Evolutionary conservation across 2,113 vertebrate genomes (phyloP).

Genomic region (Ictalurus furcatus): DNA sequence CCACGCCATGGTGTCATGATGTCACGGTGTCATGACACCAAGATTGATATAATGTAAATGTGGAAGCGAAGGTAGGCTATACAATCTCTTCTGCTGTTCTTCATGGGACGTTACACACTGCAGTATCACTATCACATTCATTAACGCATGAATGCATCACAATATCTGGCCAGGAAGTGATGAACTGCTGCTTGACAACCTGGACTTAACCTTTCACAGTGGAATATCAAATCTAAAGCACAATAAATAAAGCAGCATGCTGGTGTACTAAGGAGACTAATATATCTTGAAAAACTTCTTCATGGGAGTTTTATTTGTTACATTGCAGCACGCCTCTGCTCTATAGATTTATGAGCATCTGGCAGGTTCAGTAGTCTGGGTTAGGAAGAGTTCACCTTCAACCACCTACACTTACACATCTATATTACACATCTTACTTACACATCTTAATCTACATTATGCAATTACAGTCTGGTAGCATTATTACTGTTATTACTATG

Average conservation of each 20-base stretch:
- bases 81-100: background rate
- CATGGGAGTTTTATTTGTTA: background rate
- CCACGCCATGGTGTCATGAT: background rate
- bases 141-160: background rate
- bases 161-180: background rate
- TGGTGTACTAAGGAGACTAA: background rate
- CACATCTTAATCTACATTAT: background rate
- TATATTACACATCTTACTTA: background rate
- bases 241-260: constrained; percentile 17
- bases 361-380: background rate
- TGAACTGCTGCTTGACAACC: background rate
- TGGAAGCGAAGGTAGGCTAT: background rate
- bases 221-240: constrained; percentile 8
- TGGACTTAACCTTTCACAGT: background rate
- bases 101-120: background rate
- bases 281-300: constrained; percentile 16
- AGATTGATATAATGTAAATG: background rate
- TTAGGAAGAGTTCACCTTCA: background rate
- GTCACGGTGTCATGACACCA: background rate
- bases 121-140: background rate
- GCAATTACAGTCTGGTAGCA: background rate
- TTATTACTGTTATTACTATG: background rate
- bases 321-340: background rate
- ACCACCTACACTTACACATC: background rate
- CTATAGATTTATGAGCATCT: constrained; percentile 16